Evolutionary conservation across 2,888 invertebrate species (phyloP).

Genomic region (Aleiodes testaceus): DNA sequence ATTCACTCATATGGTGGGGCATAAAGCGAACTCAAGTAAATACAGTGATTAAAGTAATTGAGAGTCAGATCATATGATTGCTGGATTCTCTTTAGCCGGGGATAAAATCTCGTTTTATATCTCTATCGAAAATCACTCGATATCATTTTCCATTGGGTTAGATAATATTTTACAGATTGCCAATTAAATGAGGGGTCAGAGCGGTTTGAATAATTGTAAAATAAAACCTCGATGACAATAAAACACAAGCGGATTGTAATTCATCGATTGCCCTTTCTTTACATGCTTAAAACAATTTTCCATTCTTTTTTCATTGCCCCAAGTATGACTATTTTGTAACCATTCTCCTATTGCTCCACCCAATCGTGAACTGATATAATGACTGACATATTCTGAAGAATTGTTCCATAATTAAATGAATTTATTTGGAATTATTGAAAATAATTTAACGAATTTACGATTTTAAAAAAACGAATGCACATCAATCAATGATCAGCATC

Average conservation of each 20-base stretch:
- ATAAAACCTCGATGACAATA: constrained; percentile 9
- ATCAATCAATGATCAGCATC: constrained; percentile 5
- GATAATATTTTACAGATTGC: not conserved
- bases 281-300: constrained; percentile 22
- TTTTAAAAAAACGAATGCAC: not conserved
- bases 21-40: constrained; percentile 1
- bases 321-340: constrained; percentile 17
- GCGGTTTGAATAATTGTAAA: too few relatives aligned
- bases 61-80: constrained; percentile 22
- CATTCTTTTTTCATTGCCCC: not conserved
- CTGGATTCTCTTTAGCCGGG: not conserved
- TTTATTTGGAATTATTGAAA: too few relatives aligned
- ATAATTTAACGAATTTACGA: too few relatives aligned
- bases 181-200: not conserved
- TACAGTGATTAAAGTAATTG: constrained; percentile 30
- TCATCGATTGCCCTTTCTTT: constrained; percentile 28
- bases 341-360: constrained; percentile 27
- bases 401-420: too few relatives aligned
- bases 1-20: not conserved
- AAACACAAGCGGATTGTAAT: constrained; percentile 22
- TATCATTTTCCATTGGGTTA: too few relatives aligned
- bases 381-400: not conserved
- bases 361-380: constrained; percentile 22
- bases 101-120: too few relatives aligned
- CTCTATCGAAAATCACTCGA: too few relatives aligned